A percentile compares a stretch with the other conserved stretches of the same genome.
phyloP scores from a whole-genome alignment of 2,888 invertebrate species.

The Drosophila pullipes region DNA sequence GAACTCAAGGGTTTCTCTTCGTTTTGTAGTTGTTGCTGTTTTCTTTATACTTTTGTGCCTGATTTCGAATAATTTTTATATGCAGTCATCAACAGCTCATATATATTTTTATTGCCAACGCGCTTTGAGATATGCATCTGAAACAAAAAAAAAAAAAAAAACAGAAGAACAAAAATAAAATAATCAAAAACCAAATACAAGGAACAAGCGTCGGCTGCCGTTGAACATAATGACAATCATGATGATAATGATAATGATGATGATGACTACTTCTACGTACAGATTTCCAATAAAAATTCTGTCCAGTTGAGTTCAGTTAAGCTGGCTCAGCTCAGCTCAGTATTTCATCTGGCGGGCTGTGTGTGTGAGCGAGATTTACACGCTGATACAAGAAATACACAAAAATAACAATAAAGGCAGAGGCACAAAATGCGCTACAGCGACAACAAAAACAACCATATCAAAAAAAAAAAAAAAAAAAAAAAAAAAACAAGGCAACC shows the following conservation, averaged over 20 bases:
- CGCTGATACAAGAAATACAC: conserved; percentile 74
- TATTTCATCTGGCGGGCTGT: conserved; percentile 61
- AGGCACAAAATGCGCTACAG: conserved; percentile 35
- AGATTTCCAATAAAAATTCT: conserved; percentile 79
- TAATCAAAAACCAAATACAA: conserved; percentile 43
- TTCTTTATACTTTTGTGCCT: conserved; percentile 27
- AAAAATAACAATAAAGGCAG: conserved; percentile 63
- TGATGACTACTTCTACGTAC: conserved; percentile 79
- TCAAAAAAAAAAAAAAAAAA: conserved; percentile 2
- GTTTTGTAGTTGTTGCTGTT: conserved; percentile 19
- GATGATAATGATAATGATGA: conserved; percentile 30
- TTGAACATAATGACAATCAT: conserved; percentile 36
- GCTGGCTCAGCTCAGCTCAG: conserved; percentile 41
- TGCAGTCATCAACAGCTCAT: conserved; percentile 80
- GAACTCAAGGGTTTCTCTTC: conserved; percentile 38
- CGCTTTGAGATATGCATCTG: conserved; percentile 73
- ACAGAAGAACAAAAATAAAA: conserved; percentile 40
- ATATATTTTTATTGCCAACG: conserved; percentile 79
- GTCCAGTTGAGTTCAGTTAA: conserved; percentile 45
- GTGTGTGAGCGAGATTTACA: conserved; percentile 72
- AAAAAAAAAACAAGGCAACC: conserved; percentile 12
- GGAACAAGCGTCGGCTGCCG: conserved; percentile 48
- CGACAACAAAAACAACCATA: conserved; percentile 25
- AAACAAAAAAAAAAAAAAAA: conserved; percentile 29
- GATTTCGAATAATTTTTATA: conserved; percentile 74